Evolutionary conservation across 2,888 invertebrate species (phyloP), one percentile per base, ranked within the genome.

Genomic region (Archips crataeganus): DNA sequence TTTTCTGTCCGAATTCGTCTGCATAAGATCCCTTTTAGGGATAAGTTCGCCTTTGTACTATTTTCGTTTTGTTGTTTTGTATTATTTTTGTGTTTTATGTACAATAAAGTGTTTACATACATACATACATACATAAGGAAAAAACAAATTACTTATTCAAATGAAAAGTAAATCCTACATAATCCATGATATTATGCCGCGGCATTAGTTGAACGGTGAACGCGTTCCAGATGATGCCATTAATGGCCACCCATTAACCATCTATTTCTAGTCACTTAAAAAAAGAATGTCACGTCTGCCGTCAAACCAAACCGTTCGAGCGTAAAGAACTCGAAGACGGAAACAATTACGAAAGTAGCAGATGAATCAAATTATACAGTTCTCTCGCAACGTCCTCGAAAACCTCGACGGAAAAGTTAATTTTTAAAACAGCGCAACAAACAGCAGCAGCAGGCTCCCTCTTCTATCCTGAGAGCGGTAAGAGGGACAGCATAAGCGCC

Each of bases 371-470:
- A 67, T 67, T 67, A 34, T 57, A 36, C 57, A 60, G 64, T 61
- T 34, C 36, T n/a, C 61, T 5, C 13, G n/a, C n/a, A 54, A 39
- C 45, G 39, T 71, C 39, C 51, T 51, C 10, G 45, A 23, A 67
- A 66, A 32, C 45, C 62, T 72, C 47, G 45, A 13, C 61, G 45
- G 42, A 67, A 72, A 67, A 66, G 66, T 72, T 66, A 72, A 68
- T 72, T 72, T 60, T 54, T 45, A 57, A 63, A 62, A 68, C 67
- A 54, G 36, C 51, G 11, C 61, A 61, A 45, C 54, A 45, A 66
- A 45, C 54, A 36, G 62, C 62, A 57, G 62, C 71, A 57, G 62
- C 71, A 42, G 36, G 39, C 60, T n/a, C 11, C 23, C 60, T 51
- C 60, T 71, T 60, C 39, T 45, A 61, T 5, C 11, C 15, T 8